phyloP scores from a whole-genome alignment of 2,888 invertebrate genomes.

The Actias luna region DNA sequence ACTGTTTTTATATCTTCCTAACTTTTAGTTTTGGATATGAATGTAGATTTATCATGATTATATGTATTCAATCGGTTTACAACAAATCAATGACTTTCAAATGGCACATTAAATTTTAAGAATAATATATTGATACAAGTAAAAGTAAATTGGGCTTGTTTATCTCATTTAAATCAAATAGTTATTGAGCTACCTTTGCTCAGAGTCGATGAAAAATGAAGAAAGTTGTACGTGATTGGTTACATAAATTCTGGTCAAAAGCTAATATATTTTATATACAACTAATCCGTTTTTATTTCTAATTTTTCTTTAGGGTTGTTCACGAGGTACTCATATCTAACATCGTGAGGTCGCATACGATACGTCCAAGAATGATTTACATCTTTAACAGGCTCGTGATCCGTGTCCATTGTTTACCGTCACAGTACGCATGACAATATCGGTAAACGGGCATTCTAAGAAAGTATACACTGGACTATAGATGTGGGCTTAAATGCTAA shows the following conservation, averaged over 20 bases:
- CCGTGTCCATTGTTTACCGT: constrained; percentile 48
- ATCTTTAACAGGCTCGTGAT: constrained; percentile 43
- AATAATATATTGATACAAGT: too few species aligned
- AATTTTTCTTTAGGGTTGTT: background rate
- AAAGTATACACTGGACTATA: constrained; percentile 23
- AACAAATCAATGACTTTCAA: too few species aligned
- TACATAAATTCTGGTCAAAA: background rate
- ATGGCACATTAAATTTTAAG: too few species aligned
- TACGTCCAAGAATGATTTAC: constrained; percentile 51
- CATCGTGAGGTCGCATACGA: constrained; percentile 28
- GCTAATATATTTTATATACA: background rate
- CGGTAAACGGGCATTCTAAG: background rate
- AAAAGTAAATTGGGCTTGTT: background rate
- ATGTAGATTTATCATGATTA: too few species aligned
- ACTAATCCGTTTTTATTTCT: background rate
- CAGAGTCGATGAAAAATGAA: background rate
- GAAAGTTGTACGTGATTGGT: background rate
- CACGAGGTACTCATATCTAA: constrained; percentile 2
- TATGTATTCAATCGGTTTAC: too few species aligned
- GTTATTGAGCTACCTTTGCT: background rate
- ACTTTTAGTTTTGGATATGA: too few species aligned
- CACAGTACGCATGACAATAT: constrained; percentile 29
- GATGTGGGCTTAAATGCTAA: constrained; percentile 34
- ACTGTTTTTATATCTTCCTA: too few species aligned
- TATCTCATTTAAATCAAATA: background rate